Percentiles rank a stretch among this genome's conserved stretches.
These are phyloP conservation scores for Cotesia congregata DNA, from an alignment of 2,888 invertebrate genomes.

Conservation along the genomic window DNA sequence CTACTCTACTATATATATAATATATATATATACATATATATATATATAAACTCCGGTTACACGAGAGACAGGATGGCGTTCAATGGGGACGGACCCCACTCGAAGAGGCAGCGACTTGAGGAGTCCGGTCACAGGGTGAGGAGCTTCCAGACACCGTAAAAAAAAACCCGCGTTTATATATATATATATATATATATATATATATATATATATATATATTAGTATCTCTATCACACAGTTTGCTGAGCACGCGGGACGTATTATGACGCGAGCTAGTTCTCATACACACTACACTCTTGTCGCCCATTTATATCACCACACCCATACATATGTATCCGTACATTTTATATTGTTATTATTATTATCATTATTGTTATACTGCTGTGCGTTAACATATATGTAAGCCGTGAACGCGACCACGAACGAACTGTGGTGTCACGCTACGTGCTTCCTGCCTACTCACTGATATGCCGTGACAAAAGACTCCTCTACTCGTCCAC, in stretches of 20 bases:
- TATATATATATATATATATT: neutral
- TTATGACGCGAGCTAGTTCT: conserved; percentile 25
- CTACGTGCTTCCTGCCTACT: conserved; percentile 67
- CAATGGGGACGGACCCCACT: conserved; percentile 71
- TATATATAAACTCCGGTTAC: neutral
- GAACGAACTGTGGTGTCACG: conserved; percentile 60
- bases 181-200: no score
- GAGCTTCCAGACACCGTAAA: conserved; percentile 30
- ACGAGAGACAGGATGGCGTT: conserved; percentile 67
- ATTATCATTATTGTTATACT: no score
- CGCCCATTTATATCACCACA: no score
- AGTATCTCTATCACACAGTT: neutral
- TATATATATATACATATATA: neutral
- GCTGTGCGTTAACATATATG: conserved; percentile 9
- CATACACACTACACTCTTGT: neutral
- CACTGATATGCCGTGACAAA: conserved; percentile 34
- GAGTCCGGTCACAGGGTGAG: conserved; percentile 69
- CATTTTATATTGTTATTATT: no score
- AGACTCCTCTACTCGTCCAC: conserved; percentile 26
- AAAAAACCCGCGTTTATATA: neutral
- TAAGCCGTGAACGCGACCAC: conserved; percentile 25
- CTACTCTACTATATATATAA: neutral
- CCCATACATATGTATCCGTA: no score
- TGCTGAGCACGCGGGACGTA: conserved; percentile 29
- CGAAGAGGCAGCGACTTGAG: conserved; percentile 70